Percentiles rank a stretch among this genome's conserved stretches.
phyloP scores from a whole-genome alignment of 64 coral and sea anemone species.

The Actinia equina region DNA sequence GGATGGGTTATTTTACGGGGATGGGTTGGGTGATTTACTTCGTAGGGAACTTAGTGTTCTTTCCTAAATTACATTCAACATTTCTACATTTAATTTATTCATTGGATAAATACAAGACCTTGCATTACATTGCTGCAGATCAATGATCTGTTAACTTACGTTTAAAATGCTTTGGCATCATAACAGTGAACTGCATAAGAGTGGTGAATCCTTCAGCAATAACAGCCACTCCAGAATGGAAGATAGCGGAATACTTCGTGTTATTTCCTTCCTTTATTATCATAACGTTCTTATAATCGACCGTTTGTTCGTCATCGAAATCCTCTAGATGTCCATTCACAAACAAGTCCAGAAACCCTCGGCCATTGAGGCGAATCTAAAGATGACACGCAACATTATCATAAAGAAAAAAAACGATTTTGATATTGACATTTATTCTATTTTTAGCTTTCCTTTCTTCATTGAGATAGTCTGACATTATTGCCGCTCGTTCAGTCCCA shows the following conservation, averaged over 20 bases:
- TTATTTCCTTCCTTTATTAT: constrained; percentile 43
- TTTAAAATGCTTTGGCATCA: constrained; percentile 48
- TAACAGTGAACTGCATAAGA: constrained; percentile 42
- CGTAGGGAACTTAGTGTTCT: too few species aligned
- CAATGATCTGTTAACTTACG: constrained; percentile 14
- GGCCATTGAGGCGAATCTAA: constrained; percentile 58
- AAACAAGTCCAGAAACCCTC: constrained; percentile 36
- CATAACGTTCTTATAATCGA: constrained; percentile 31
- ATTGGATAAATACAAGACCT: too few species aligned
- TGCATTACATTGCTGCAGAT: too few species aligned
- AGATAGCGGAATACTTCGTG: constrained; percentile 48
- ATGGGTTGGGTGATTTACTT: too few species aligned
- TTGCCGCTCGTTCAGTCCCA: too few species aligned
- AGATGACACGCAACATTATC: not conserved
- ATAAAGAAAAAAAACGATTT: too few species aligned
- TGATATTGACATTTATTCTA: too few species aligned
- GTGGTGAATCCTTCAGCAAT: constrained; percentile 40
- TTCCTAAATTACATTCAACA: too few species aligned
- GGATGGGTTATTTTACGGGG: too few species aligned
- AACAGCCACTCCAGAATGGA: constrained; percentile 54
- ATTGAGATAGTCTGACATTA: too few species aligned
- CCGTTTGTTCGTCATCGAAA: constrained; percentile 39
- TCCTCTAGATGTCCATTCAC: constrained; percentile 42
- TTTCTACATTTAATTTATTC: too few species aligned
- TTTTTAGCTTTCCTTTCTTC: too few species aligned